Conservation (phyloP, 1,140 invertebrate species). For the Drosophila eugracilis region DNA sequence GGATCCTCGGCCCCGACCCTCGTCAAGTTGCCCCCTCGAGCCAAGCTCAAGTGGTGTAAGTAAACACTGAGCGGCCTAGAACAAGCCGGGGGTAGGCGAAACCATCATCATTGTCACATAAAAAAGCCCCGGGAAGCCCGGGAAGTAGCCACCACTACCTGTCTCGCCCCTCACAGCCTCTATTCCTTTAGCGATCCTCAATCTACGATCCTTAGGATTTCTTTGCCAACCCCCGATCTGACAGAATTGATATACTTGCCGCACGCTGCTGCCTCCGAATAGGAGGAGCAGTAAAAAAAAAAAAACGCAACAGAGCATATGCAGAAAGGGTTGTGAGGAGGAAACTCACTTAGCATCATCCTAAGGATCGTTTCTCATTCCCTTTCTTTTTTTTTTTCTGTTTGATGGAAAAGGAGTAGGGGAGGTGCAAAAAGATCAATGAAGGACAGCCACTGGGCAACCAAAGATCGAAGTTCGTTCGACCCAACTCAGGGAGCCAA, state of each 20-base stretch:
- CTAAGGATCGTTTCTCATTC: background rate
- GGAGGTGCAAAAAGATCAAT: conserved; percentile 25
- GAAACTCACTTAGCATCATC: conserved; percentile 22
- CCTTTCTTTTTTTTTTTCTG: too few relatives aligned
- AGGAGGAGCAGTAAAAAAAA: conserved; percentile 1
- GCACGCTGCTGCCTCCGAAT: conserved; percentile 49
- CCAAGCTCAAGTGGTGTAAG: conserved; percentile 80
- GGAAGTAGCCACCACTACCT: conserved; percentile 29
- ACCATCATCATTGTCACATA: conserved; percentile 72
- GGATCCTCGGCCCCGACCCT: conserved; percentile 54
- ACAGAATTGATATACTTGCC: conserved; percentile 60
- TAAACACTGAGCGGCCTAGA: conserved; percentile 57
- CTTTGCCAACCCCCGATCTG: conserved; percentile 38
- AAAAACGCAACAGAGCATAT: too few relatives aligned
- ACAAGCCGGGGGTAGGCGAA: conserved; percentile 24
- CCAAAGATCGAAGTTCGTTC: conserved; percentile 19
- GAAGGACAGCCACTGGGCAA: conserved; percentile 22
- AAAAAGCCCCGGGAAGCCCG: conserved; percentile 15
- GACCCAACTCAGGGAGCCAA: conserved; percentile 25
- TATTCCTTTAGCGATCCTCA: background rate
- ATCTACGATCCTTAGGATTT: conserved; percentile 9
- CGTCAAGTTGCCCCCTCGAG: conserved; percentile 59
- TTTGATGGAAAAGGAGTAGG: background rate
- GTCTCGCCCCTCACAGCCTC: conserved; percentile 6
- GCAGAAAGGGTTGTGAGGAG: background rate